Conservation (phyloP, 2,888 invertebrate species). For the Oligia latruncula region DNA sequence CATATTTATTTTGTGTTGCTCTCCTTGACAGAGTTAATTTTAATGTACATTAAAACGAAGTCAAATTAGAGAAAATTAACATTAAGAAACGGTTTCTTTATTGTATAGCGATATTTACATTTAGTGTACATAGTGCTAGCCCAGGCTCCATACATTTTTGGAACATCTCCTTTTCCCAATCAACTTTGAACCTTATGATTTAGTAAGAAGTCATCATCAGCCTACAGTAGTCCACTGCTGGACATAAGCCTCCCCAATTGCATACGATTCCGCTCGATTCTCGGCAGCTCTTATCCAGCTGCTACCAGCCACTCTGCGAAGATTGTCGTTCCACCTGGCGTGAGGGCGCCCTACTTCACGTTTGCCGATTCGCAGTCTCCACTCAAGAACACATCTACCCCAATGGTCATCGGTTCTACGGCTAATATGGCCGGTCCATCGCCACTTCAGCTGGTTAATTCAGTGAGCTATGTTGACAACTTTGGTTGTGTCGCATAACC, state of each 20-base stretch:
- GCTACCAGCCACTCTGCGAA: not conserved
- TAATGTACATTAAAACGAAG: too few species aligned
- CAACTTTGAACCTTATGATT: too few species aligned
- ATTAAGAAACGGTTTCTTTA: too few species aligned
- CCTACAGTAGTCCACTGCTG: not conserved
- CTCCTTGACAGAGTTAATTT: too few species aligned
- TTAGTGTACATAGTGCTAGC: too few species aligned
- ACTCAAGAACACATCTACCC: not conserved
- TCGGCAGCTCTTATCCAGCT: not conserved
- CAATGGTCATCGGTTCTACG: not conserved
- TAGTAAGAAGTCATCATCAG: not conserved
- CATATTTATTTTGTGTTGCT: too few species aligned
- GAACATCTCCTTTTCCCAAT: too few species aligned
- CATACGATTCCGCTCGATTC: not conserved
- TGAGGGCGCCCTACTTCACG: too few species aligned
- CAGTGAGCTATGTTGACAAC: not conserved
- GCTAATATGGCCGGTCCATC: not conserved
- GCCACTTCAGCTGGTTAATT: not conserved
- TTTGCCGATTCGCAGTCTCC: not conserved
- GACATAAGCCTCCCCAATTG: not conserved
- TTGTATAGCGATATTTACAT: too few species aligned
- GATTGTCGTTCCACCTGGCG: not conserved
- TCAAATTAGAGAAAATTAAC: too few species aligned
- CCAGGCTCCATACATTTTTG: too few species aligned
- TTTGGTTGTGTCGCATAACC: not conserved